These are phyloP conservation scores for Brachionus sp. DNA, from an alignment of 1,140 invertebrate species.

Conservation along the genomic window DNA sequence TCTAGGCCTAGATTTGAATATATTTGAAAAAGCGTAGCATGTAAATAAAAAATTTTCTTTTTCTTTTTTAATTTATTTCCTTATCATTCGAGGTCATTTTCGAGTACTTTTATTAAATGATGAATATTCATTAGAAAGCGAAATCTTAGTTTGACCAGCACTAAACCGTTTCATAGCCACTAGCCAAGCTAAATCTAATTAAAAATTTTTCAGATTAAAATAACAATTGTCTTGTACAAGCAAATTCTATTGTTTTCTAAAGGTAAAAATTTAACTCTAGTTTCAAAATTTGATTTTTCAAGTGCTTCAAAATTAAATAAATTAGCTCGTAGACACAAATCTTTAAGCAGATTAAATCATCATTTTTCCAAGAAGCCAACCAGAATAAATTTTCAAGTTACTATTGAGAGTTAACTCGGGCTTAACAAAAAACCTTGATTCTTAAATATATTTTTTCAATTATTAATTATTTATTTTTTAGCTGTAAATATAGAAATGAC, in stretches of 20 bases:
- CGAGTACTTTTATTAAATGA: background rate
- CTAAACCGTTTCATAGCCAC: conserved; percentile 12
- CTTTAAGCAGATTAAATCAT: conserved; percentile 24
- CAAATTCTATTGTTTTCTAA: background rate
- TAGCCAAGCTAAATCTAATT: conserved; percentile 33
- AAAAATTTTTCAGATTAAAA: conserved; percentile 21
- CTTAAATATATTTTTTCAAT: background rate
- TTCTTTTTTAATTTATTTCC: conserved; percentile 10
- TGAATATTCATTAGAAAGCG: conserved; percentile 38
- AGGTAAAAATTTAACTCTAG: background rate
- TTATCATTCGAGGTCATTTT: conserved; percentile 35
- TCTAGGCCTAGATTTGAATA: background rate
- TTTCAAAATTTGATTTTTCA: conserved; percentile 19
- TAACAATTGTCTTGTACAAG: conserved; percentile 11
- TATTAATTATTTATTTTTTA: background rate
- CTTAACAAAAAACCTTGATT: conserved; percentile 9
- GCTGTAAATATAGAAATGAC: conserved; percentile 1
- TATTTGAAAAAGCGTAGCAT: background rate
- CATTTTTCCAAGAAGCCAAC: conserved; percentile 11
- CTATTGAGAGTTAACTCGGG: background rate
- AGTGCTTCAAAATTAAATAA: conserved; percentile 7
- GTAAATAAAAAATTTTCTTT: background rate
- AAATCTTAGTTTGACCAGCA: background rate
- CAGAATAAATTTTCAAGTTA: background rate
- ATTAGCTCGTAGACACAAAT: background rate